phyloP scores from a whole-genome alignment of 2,113 vertebrate species.

The Bucco capensis region DNA sequence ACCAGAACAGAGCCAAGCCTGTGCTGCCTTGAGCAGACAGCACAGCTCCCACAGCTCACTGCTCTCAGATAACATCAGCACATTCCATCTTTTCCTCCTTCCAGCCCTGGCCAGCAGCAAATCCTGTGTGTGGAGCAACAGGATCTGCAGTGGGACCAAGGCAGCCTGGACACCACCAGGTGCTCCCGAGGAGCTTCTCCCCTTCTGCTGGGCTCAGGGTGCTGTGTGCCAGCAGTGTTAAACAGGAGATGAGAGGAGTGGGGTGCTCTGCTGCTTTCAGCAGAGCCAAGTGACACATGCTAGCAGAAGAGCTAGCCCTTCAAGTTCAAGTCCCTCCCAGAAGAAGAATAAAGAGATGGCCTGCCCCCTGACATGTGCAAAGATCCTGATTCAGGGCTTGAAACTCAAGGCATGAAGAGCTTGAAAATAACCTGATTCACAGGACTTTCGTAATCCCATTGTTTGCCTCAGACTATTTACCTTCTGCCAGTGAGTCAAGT shows the following conservation, averaged over 20 bases:
- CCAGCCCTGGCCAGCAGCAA: neutral
- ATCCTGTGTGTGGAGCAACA: accelerated
- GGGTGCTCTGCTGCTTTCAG: neutral
- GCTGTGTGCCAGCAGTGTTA: neutral
- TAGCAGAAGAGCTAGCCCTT: neutral
- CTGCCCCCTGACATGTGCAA: neutral
- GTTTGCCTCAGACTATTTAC: neutral
- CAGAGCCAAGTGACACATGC: accelerated
- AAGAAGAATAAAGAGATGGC: neutral
- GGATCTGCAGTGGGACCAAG: too few species aligned
- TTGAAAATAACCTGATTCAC: neutral
- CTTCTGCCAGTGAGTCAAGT: accelerated
- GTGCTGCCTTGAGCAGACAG: neutral
- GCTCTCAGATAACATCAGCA: neutral
- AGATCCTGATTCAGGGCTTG: neutral
- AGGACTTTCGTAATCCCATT: neutral
- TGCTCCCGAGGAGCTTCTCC: neutral
- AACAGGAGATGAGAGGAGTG: accelerated
- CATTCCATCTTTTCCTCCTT: neutral
- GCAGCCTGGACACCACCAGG: neutral
- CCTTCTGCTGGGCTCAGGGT: accelerated
- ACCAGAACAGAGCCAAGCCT: neutral
- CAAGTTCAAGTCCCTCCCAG: neutral
- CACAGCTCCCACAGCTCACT: neutral
- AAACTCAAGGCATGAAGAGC: neutral